Evolutionary conservation across 1,140 invertebrate genomes (phyloP).

Genomic region (Mizuhopecten yessoensis): DNA sequence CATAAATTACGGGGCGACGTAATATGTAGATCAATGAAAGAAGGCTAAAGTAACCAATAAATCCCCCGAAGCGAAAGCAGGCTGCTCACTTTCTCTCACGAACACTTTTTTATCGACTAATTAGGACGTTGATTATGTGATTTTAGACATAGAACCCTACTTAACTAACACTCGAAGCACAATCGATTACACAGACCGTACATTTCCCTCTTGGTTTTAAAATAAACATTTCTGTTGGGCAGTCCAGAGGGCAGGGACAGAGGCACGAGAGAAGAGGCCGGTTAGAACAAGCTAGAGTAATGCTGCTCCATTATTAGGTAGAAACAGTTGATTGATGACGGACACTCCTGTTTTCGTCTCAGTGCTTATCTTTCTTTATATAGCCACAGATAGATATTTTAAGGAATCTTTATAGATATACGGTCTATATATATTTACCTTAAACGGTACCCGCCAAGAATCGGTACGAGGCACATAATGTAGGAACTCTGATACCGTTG

Average conservation of each 20-base stretch:
- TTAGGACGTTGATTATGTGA: constrained; percentile 33
- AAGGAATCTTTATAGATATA: neutral
- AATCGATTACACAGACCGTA: neutral
- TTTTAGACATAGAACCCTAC: neutral
- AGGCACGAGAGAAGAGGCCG: too few species aligned
- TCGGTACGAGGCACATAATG: neutral
- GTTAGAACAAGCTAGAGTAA: neutral
- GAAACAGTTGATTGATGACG: neutral
- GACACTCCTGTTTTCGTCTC: too few species aligned
- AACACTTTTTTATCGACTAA: neutral
- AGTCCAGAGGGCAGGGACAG: neutral
- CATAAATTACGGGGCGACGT: neutral
- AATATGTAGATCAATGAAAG: neutral
- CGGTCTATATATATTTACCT: neutral
- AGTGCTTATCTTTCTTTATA: neutral
- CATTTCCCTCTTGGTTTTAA: neutral
- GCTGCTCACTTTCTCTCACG: constrained; percentile 13
- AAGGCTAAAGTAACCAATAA: neutral
- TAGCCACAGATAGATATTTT: neutral
- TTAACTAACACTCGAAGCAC: neutral
- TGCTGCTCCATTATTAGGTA: neutral
- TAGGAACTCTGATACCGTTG: neutral
- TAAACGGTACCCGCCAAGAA: neutral
- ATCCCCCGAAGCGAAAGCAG: neutral
- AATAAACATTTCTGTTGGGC: neutral